Percentiles rank a stretch among this genome's conserved stretches.
Conservation (phyloP, 2,888 invertebrate genomes). For the Eurois occulta region DNA sequence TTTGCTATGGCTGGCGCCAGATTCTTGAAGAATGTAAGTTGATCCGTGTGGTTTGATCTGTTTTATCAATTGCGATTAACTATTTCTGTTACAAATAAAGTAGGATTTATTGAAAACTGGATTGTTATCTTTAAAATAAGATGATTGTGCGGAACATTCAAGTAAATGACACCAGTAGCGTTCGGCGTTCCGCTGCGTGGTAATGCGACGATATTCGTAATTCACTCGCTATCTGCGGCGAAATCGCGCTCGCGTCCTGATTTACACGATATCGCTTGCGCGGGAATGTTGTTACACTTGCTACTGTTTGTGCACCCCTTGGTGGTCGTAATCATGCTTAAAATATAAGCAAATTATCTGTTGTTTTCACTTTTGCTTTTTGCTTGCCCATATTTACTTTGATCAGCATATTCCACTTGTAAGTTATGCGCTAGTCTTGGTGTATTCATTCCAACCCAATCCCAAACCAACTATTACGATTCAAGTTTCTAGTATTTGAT, state of each 20-base stretch:
- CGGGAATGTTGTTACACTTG: slow-evolving; percentile 77
- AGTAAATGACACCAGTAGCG: slow-evolving; percentile 66
- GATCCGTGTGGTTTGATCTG: slow-evolving; percentile 69
- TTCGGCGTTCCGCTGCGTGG: slow-evolving; percentile 67
- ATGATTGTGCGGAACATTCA: slow-evolving; percentile 31
- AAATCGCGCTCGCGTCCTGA: slow-evolving; percentile 83
- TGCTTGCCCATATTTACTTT: neutral
- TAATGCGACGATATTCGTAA: slow-evolving; percentile 86
- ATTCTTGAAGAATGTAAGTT: slow-evolving; percentile 71
- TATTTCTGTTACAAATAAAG: slow-evolving; percentile 28
- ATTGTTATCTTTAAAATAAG: slow-evolving; percentile 45
- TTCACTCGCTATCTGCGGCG: slow-evolving; percentile 82
- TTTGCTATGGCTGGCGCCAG: slow-evolving; percentile 79
- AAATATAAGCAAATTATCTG: slow-evolving; percentile 15
- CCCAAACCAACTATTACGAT: neutral
- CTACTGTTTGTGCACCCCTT: slow-evolving; percentile 75
- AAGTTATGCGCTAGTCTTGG: neutral
- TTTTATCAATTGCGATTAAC: slow-evolving; percentile 69
- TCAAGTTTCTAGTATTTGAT: slow-evolving; percentile 54
- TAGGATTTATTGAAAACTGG: slow-evolving; percentile 33
- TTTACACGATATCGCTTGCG: slow-evolving; percentile 84
- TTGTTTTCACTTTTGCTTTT: slow-evolving; percentile 2
- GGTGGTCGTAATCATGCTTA: slow-evolving; percentile 53
- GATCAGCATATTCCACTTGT: neutral
- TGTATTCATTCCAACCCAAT: slow-evolving; percentile 12